phyloP scores from a whole-genome alignment of 2,888 invertebrate genomes.

The Eristalis tenax region DNA sequence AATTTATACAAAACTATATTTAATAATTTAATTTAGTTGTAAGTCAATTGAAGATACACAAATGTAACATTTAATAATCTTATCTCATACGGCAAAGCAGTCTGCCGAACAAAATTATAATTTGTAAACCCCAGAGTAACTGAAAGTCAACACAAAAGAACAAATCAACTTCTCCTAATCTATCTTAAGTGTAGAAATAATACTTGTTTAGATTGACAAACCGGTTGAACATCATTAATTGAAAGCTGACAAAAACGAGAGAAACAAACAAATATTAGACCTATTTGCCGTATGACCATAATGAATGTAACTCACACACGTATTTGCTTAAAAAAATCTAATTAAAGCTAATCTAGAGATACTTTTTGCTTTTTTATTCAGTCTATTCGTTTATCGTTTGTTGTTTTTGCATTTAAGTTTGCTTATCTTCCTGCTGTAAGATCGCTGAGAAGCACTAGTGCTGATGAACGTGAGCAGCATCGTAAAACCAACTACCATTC shows the following conservation, averaged over 20 bases:
- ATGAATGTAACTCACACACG: slow-evolving; percentile 33
- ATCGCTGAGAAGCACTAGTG: background rate
- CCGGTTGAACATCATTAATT: background rate
- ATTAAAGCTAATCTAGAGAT: slow-evolving; percentile 52
- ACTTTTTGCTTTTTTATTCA: slow-evolving; percentile 10
- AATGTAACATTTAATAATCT: background rate
- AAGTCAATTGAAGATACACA: background rate
- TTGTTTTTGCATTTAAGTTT: background rate
- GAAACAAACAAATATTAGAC: background rate
- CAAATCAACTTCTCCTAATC: background rate
- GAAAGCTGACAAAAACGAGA: background rate
- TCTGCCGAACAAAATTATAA: background rate
- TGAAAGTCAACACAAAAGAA: background rate
- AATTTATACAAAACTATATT: background rate
- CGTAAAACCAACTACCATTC: background rate
- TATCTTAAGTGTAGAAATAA: background rate
- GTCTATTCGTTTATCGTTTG: background rate
- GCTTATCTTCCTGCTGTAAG: background rate
- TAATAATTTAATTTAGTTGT: background rate
- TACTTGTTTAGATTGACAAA: background rate
- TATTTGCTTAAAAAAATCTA: slow-evolving; percentile 43
- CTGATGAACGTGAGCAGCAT: background rate
- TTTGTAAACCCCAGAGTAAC: background rate
- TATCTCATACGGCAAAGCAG: background rate
- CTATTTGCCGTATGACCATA: slow-evolving; percentile 41